Base-by-base conservation (phyloP, 2,888 invertebrate genomes). In the Agelastica alni region DNA sequence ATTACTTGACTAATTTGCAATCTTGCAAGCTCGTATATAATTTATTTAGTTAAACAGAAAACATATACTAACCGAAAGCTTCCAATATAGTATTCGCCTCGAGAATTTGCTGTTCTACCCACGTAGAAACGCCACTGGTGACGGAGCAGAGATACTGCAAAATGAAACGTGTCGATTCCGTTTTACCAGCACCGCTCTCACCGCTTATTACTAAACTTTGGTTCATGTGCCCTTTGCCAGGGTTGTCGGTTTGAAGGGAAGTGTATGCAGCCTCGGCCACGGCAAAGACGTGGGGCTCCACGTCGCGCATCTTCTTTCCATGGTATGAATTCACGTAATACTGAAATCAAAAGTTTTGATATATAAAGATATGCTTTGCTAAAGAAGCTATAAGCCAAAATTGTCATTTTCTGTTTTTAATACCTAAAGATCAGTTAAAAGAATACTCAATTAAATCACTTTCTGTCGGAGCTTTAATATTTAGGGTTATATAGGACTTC, bases 81-180 rank as follows among this genome's bases (percentile, higher is more conserved):
- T 95, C 94, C 39, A 95, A 80, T 62, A 95, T 93, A 9, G 93
- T 94, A 74, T 95, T 94, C 4, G 94, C 94, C 76, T 95, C 95
- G 16, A 95, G 81, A 66, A 95, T 95, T 80, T 95, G 94, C 74
- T 95, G 93, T 72, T 95, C 93, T n/a, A 94, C 91, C 94, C 94
- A 95, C 1, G 93, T 90, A 56, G 88, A 88, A 26, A 88, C 87
- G 67, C 88, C 87, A 64, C 86, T 87, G 48, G 81, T 82, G 4
- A 94, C 92, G 9, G 93, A 90, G 77, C 94, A 95, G 46, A 95
- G 80, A 78, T 94, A 95, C 77, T 94, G 93, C 58, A 95, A 80
- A 63, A 95, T 93, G 71, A 94, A 86, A 75, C 94, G 92, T 2
- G 94, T 95, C 45, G 91, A 93, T 77, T 95, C 94, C 1, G 95